Evolutionary conservation across 2,797 vertebrate species (phyloP).

Genomic region (Sebastiscus albofasciatus): DNA sequence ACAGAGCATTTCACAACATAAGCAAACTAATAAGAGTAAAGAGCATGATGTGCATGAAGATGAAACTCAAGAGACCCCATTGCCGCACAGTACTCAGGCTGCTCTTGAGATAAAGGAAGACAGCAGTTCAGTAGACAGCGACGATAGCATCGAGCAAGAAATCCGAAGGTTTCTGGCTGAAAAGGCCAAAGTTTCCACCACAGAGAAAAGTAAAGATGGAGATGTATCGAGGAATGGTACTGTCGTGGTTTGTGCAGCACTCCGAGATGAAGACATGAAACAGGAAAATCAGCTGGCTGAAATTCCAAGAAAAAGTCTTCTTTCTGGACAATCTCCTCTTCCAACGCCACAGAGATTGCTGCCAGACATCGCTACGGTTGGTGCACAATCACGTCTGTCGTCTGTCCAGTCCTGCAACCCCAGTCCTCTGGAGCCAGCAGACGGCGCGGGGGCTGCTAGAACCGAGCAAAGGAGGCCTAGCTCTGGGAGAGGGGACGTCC

Average conservation of each 20-base stretch:
- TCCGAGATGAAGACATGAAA: conserved; percentile 57
- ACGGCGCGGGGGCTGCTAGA: conserved; percentile 59
- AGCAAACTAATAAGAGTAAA: conserved; percentile 43
- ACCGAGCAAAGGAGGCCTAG: conserved; percentile 38
- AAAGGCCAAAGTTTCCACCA: conserved; percentile 87
- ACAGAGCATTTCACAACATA: conserved; percentile 32
- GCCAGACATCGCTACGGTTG: conserved; percentile 1
- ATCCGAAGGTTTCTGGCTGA: conserved; percentile 93
- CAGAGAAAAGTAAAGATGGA: conserved; percentile 51
- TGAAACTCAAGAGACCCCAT: conserved; percentile 10
- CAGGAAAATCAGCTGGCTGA: conserved; percentile 74
- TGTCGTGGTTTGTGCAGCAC: not conserved
- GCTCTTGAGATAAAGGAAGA: conserved; percentile 77
- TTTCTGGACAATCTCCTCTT: conserved; percentile 22
- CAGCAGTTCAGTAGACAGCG: conserved; percentile 92
- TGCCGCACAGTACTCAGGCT: not conserved
- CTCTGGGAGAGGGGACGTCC: conserved; percentile 5
- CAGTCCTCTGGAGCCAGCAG: conserved; percentile 64
- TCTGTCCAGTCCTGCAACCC: conserved; percentile 42
- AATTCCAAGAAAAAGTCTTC: conserved; percentile 51
- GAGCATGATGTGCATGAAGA: conserved; percentile 25
- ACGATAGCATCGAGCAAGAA: conserved; percentile 97
- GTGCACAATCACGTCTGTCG: conserved; percentile 15
- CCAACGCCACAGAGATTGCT: not conserved
- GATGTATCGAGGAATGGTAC: conserved; percentile 39